These are phyloP conservation scores for Polyergus mexicanus DNA, from an alignment of 1,140 invertebrate species.

Conservation along the genomic window DNA sequence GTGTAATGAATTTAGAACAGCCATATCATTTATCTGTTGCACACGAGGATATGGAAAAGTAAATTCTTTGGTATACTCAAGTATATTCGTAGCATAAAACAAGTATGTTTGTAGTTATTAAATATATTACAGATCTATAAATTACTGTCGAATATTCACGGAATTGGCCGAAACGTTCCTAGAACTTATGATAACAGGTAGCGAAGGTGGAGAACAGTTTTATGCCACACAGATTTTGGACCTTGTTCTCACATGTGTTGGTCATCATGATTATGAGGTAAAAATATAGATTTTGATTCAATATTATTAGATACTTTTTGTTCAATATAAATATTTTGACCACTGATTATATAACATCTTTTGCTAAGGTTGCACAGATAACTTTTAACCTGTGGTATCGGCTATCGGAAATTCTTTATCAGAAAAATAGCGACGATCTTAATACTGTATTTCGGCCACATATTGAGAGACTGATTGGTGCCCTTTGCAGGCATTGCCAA, in stretches of 20 bases:
- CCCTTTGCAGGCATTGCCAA: conserved; percentile 95
- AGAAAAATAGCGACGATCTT: conserved; percentile 93
- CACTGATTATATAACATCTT: neutral
- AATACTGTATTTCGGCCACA: conserved; percentile 95
- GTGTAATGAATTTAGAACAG: conserved; percentile 93
- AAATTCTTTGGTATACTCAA: conserved; percentile 59
- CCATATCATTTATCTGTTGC: conserved; percentile 97
- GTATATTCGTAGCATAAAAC: conserved; percentile 23
- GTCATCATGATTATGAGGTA: conserved; percentile 98
- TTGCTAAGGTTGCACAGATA: conserved; percentile 95
- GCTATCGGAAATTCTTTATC: conserved; percentile 97
- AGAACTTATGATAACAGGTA: conserved; percentile 90
- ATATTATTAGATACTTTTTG: conserved; percentile 3
- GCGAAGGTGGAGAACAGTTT: conserved; percentile 87
- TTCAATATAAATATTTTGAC: neutral
- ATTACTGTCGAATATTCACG: conserved; percentile 98
- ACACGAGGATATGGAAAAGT: conserved; percentile 95
- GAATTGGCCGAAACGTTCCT: conserved; percentile 97
- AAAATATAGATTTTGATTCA: conserved; percentile 3
- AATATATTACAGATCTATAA: conserved; percentile 90
- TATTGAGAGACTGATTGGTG: conserved; percentile 95
- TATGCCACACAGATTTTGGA: conserved; percentile 96
- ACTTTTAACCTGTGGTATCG: conserved; percentile 99
- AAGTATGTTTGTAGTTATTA: neutral
- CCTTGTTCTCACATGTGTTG: conserved; percentile 95